phyloP scores from a whole-genome alignment of 2,888 invertebrate species.

The Meloe dianella region DNA sequence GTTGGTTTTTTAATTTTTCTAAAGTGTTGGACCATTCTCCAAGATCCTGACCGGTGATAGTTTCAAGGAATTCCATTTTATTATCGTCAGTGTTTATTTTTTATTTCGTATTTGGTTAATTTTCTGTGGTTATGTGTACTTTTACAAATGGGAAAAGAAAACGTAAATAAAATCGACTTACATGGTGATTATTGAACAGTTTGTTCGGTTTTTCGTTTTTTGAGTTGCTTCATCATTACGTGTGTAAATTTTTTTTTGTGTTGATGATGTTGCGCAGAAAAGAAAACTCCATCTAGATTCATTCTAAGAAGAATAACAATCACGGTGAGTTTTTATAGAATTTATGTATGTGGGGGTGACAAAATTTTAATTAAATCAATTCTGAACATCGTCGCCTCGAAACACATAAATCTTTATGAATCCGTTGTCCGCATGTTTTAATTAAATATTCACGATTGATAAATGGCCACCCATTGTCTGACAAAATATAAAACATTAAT shows the following conservation, averaged over 20 bases:
- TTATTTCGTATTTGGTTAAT: background rate
- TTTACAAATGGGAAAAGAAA: background rate
- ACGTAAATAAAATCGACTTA: conserved; percentile 31
- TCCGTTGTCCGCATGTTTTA: conserved; percentile 61
- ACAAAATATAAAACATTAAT: conserved; percentile 59
- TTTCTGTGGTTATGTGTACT: conserved; percentile 38
- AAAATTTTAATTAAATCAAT: conserved; percentile 60
- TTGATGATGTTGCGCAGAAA: conserved; percentile 34
- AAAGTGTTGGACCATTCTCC: conserved; percentile 48
- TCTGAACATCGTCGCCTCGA: conserved; percentile 54
- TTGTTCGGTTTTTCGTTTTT: conserved; percentile 22
- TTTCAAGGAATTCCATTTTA: conserved; percentile 27
- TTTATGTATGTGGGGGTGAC: conserved; percentile 47
- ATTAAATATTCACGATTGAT: conserved; percentile 62
- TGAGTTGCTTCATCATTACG: background rate
- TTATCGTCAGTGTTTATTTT: background rate
- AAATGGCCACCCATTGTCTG: conserved; percentile 59
- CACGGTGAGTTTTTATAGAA: conserved; percentile 42
- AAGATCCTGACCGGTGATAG: conserved; percentile 52
- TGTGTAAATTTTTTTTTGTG: conserved; percentile 18
- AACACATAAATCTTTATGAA: conserved; percentile 60
- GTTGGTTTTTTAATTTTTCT: conserved; percentile 42
- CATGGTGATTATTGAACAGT: conserved; percentile 19
- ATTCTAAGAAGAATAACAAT: conserved; percentile 27
- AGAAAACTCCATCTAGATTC: conserved; percentile 26